These are phyloP conservation scores for Leptosomus discolor DNA, from an alignment of 2,113 vertebrate species.

Conservation along the genomic window DNA sequence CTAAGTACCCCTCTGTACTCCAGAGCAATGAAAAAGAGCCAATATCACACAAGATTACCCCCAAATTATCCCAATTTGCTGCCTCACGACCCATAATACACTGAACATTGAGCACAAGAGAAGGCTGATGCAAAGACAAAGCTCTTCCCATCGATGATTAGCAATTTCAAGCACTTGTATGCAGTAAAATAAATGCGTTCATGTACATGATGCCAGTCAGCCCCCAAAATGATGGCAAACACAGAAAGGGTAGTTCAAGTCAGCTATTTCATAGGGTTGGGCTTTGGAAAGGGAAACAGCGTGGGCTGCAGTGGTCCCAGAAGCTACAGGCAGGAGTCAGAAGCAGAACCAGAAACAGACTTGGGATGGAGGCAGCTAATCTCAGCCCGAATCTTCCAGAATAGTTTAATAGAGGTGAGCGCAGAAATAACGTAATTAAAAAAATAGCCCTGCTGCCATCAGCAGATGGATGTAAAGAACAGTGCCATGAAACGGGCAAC, in stretches of 20 bases:
- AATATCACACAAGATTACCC: background rate
- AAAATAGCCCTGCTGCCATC: background rate
- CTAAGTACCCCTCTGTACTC: rapidly evolving
- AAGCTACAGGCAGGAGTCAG: background rate
- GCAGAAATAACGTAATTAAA: background rate
- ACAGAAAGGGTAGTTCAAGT: background rate
- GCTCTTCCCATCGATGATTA: background rate
- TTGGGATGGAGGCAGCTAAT: background rate
- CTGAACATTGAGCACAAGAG: background rate
- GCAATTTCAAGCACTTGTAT: rapidly evolving
- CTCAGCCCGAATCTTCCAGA: background rate
- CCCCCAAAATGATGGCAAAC: background rate
- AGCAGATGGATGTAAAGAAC: background rate
- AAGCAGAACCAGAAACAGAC: background rate
- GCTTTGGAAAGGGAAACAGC: background rate
- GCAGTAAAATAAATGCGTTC: background rate
- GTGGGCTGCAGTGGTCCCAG: background rate
- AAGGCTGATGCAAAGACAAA: background rate
- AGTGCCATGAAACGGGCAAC: rapidly evolving
- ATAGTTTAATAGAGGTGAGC: background rate
- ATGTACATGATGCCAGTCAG: background rate
- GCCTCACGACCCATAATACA: rapidly evolving
- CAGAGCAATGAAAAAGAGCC: background rate
- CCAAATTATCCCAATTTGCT: background rate
- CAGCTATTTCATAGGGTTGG: rapidly evolving